Evolutionary conservation across 1,140 invertebrate species (phyloP).

Genomic region (Cyrtorhinus lividipennis): DNA sequence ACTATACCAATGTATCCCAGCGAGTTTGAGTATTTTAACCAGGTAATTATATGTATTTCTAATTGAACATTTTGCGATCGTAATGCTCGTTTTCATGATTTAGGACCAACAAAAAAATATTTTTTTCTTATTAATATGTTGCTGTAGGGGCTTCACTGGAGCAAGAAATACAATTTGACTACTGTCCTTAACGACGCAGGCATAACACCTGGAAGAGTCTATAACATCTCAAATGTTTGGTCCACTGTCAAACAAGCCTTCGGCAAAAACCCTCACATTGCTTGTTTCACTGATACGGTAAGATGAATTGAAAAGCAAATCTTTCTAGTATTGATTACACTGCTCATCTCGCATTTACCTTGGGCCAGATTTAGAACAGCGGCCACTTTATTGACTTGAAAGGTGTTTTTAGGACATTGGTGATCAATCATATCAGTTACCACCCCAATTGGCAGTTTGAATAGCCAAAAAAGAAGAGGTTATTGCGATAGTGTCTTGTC

Average conservation of each 20-base stretch:
- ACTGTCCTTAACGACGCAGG: conserved; percentile 37
- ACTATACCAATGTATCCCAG: conserved; percentile 40
- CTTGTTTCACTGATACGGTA: conserved; percentile 39
- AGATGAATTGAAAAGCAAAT: conserved; percentile 10
- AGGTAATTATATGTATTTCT: too few species aligned
- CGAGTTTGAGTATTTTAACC: conserved; percentile 54
- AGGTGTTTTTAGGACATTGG: too few species aligned
- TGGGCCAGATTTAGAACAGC: too few species aligned
- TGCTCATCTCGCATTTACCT: too few species aligned
- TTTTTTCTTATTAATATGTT: too few species aligned
- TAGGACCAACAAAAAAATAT: too few species aligned
- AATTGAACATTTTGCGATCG: not conserved
- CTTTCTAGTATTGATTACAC: too few species aligned
- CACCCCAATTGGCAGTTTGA: too few species aligned
- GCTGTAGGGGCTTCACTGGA: conserved; percentile 45
- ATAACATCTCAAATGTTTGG: conserved; percentile 39
- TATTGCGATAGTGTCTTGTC: too few species aligned
- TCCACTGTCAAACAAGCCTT: conserved; percentile 37
- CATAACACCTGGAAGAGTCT: conserved; percentile 44
- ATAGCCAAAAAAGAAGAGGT: too few species aligned
- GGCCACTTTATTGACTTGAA: too few species aligned
- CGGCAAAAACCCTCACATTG: conserved; percentile 43
- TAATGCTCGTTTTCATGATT: not conserved
- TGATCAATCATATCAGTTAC: too few species aligned
- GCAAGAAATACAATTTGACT: conserved; percentile 46